These are phyloP conservation scores for Esperia sulphurella DNA, from an alignment of 2,888 invertebrate genomes.

Conservation along the genomic window DNA sequence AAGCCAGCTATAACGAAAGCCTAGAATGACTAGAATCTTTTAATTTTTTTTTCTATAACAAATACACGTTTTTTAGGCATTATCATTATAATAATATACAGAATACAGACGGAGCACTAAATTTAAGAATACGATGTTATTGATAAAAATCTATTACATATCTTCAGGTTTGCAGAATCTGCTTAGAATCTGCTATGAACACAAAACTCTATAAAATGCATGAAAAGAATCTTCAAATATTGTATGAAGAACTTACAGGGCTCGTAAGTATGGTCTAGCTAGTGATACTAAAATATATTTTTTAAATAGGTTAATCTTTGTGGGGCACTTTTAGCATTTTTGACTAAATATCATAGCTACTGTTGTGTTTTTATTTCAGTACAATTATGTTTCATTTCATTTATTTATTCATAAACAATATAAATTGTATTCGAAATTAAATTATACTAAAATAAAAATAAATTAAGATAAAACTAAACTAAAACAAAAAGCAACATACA, in stretches of 20 bases:
- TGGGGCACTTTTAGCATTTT: no score
- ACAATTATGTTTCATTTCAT: no score
- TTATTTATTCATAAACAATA: no score
- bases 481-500: no score
- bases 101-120: no score
- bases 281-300: background rate
- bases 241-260: conserved; percentile 49
- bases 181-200: conserved; percentile 42
- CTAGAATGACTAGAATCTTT: background rate
- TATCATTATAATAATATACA: background rate
- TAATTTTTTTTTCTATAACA: background rate
- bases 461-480: no score
- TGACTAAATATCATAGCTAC: background rate
- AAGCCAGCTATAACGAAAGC: background rate
- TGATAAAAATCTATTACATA: background rate
- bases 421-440: no score
- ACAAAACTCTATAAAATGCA: conserved; percentile 42
- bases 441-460: no score
- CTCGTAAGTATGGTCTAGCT: background rate
- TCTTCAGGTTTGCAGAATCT: conserved; percentile 62
- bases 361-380: background rate
- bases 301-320: background rate
- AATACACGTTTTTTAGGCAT: background rate
- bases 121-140: background rate
- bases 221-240: conserved; percentile 31